Evolutionary conservation across 2,888 invertebrate genomes (phyloP), one percentile per base, ranked within the genome.

Genomic region (Idaea straminata): DNA sequence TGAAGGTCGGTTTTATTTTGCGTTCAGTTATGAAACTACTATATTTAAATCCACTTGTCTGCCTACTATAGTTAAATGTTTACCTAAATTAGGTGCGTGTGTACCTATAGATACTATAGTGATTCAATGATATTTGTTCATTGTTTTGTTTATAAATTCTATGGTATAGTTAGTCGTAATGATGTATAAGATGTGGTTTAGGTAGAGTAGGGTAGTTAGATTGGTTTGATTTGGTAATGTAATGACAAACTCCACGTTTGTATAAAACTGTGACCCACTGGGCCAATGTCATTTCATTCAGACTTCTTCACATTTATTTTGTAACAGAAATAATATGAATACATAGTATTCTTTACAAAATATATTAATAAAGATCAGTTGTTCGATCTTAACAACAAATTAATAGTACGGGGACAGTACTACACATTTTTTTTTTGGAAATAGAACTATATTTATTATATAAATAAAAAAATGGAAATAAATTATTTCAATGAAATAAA

Each of bases 401-500:
- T 25, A 25, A 25, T 72, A 77, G 77, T 71, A 77, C 77, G 79
- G 84, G 85, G 82, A 81, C 70, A 88, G 87, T 83, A 86, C 84
- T 85, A 89, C 84, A 86, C 85, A 74, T 72, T 69, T 66, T 73
- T 88, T 7, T 47, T 59, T 59, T 87, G 84, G 85, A 85, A 80
- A 91, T 90, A 91, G 89, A 90, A 90, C 90, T 91, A 90, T 91
- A 91, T 90, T 89, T 91, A 25, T 25, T 25, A 88, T 89, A 91
- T 92, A 91, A 91, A 88, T 89, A 80, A 91, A 86, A 91, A 92
- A 91, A 91, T 91, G 91, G 91, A 92, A 92, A 92, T 91, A 90
- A 89, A 88, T 91, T 92, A 88, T 86, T 86, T 85, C 86, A 89
- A 83, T 88, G 83, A 87, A 84, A 87, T 87, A 85, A 85, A 83